Evolutionary conservation across 2,113 vertebrate genomes (phyloP), one percentile per base, ranked within the genome.

Genomic region (Uria aalge): DNA sequence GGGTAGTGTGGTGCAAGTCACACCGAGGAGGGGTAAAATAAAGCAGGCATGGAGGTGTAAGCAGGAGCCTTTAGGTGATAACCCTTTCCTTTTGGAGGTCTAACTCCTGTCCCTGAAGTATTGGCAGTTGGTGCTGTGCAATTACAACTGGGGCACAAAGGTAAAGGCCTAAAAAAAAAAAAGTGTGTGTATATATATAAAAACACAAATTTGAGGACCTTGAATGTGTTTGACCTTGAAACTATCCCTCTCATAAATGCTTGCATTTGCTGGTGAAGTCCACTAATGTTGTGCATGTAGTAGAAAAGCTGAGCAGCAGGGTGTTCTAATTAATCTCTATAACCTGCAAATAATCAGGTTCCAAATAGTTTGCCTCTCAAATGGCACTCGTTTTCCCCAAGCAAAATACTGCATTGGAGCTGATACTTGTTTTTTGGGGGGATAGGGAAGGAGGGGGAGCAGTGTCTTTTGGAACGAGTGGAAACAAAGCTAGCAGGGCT

Each of bases 401-500:
- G 71, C 34, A 2, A 16, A 52, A 21, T 10, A 9, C 32, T 53
- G 38, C 55, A 1, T 63, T 85, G 22, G 40, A 7, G 2, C 30
- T 24, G n/a, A 11, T 41, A 17, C 19, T 5, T 24, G 32, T 3
- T 3, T 6, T 27, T 62, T 1, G 6, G 34, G 45, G 9, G 12
- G 48, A 56, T 6, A 8, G 15, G 63, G 29, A 24, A 56, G 38
- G 36, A 19, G 16, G 14, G 48, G 19, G 22, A 68, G 59, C 40
- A 0, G 9, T 6, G 34, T 12, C 18, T 36, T 45, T 18, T 6
- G 71, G 18, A 9, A 32, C 11, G 67, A 16, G 56, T 11, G 47
- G 24, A 21, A 38, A 22, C 62, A 43, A 59, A 85, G 77, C 38
- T 22, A 3, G 11, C 60, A 18, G 48, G 11, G 43, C 32, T 22